Evolutionary conservation across 2,113 vertebrate genomes (phyloP), one percentile per base, ranked within the genome.

Genomic region (Haplochromis vanheusdeni): DNA sequence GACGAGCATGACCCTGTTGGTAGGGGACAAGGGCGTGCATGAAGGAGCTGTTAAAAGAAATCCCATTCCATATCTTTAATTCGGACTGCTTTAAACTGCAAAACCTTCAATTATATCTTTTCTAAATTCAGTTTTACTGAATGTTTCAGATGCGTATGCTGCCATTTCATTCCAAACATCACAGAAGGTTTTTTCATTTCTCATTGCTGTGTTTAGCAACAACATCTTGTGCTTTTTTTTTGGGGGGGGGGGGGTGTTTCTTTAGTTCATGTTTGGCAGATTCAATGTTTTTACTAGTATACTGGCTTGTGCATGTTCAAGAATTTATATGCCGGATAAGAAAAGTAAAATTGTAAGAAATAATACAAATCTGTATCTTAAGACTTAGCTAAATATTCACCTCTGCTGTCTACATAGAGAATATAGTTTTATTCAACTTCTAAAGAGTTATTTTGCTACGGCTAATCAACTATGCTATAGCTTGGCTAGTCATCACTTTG

Each of bases 71-170:
- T 47, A 33, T 54, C 55, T 45, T 79, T 47, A 70, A 26, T 40
- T 84, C 45, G 2, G 45, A 6, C 10, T 12, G 4, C 79, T 62
- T 81, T 83, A 26, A 75, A 17, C 68, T 85, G 17, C 49, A 62
- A 26, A 40, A 51, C 58, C 73, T 62, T 16, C 62, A 90, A 80
- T 89, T 87, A 84, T 13, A 54, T 31, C 16, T 82, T n/a, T 87
- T 84, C 75, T 77, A 8, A 33, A 49, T 56, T 49, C 6, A 84
- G n/a, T 21, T 60, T 12, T 60, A 54, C 23, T 37, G 12, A 58
- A 21, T 11, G 11, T 37, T 79, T 79, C 14, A 51, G 26, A 35
- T 54, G 37, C 1, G 1, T 68, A 55, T 37, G 6, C 26, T 79
- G 23, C 33, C 6, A 28, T 35, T 79, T 77, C 9, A 54, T 52